Conservation (phyloP, 2,113 vertebrate genomes). For the Pterocles burchelli region DNA sequence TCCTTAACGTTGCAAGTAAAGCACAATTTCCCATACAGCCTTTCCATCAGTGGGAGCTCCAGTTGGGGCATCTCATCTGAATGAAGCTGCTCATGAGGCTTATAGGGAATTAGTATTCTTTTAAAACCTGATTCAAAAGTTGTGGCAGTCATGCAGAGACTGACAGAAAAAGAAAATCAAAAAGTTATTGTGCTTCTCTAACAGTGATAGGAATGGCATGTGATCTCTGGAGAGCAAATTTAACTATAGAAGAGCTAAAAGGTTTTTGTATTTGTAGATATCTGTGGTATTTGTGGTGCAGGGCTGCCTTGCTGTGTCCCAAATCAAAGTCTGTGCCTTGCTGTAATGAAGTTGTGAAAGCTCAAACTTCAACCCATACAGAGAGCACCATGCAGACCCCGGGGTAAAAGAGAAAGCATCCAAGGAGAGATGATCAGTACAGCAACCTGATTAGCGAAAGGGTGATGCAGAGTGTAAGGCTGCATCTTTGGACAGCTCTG, state of each 20-base stretch:
- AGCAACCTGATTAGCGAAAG: slow-evolving; percentile 5
- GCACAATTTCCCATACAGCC: not conserved
- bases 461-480: not conserved
- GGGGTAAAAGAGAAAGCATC: not conserved
- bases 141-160: not conserved
- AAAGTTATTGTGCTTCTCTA: not conserved
- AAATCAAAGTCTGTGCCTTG: not conserved
- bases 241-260: not conserved
- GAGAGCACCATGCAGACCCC: not conserved
- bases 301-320: not conserved
- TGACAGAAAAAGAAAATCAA: not conserved
- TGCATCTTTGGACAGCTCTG: not conserved
- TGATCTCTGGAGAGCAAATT: not conserved
- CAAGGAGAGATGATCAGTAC: slow-evolving; percentile 46
- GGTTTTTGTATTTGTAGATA: not conserved
- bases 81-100: not conserved
- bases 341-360: not conserved
- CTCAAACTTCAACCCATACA: not conserved
- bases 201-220: not conserved
- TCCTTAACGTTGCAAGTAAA: not conserved
- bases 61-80: not conserved
- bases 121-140: slow-evolving; percentile 26
- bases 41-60: not conserved
- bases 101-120: slow-evolving; percentile 14
- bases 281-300: not conserved